Evolutionary conservation across 2,888 invertebrate species (phyloP).

Genomic region (Apamea epomidion): DNA sequence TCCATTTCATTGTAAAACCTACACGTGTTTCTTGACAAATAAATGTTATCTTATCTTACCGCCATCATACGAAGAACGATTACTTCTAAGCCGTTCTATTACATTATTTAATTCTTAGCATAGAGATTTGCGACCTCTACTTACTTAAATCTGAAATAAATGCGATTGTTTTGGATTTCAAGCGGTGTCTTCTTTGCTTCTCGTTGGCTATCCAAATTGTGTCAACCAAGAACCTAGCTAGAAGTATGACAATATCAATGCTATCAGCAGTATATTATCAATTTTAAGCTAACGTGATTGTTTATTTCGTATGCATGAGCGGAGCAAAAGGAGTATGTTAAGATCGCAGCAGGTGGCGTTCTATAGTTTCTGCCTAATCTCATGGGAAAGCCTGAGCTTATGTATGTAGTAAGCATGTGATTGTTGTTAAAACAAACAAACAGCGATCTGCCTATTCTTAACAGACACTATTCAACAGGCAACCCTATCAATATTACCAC

Average conservation of each 20-base stretch:
- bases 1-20: no score
- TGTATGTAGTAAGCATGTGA: not conserved
- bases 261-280: not conserved
- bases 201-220: not conserved
- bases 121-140: not conserved
- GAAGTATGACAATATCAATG: not conserved
- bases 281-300: not conserved
- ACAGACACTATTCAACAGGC: not conserved
- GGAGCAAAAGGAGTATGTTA: no score
- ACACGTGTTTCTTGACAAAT: no score
- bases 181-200: not conserved
- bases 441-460: not conserved
- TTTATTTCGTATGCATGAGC: no score
- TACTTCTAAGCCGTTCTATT: not conserved
- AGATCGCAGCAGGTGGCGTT: not conserved
- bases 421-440: not conserved
- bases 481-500: conserved; percentile 23
- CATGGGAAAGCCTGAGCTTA: not conserved
- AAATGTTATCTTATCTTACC: no score
- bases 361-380: no score
- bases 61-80: not conserved
- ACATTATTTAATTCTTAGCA: not conserved
- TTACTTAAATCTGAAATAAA: not conserved
- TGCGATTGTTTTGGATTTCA: not conserved
- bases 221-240: not conserved